Base-by-base conservation (phyloP, 2,797 vertebrate genomes). In the Delichon dasypus region DNA sequence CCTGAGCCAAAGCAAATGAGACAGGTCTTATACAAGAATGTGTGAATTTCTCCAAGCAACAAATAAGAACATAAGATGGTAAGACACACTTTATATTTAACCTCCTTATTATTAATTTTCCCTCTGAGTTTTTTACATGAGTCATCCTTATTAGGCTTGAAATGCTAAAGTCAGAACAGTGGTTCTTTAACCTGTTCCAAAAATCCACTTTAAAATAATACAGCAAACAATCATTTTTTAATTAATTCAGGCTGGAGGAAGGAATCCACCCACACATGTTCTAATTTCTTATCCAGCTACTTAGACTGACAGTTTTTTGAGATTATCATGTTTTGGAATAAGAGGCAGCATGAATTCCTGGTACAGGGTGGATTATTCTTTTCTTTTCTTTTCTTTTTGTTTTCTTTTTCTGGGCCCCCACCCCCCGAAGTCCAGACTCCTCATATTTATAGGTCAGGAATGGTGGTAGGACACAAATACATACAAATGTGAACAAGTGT, bases 221-320 rank as follows among this genome's bases (percentile, higher is more conserved):
- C 54, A 75, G 76, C 73, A 83, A 91, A 92, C 87, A 91, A 91
- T 88, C 13, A 80, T 62, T 95, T 88, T 89, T 89, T 93, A 93
- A 95, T 97, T 96, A 91, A 94, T 95, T 95, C 93, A 94, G 82
- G 48, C 92, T 96, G 93, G 73, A 95, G 94, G 93, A 96, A 97
- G 89, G 65, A 95, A 86, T 95, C 82, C 93, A 50, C 94, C 94
- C 95, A 95, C 96, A 91, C 89, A 92, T 97, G 94, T 93, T 95
- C 95, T 88, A 51, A 94, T 77, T 94, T 94, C 93, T 95, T 94
- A 93, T 81, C 92, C 95, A 93, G 51, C 91, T 93, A 83, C 91
- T 95, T 94, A 85, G 91, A 85, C 79, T 93, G 94, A 78, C 93
- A 76, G 76, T 62, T 91, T 82, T 81, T 91, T 64, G 91, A 96